Evolutionary conservation across 2,888 invertebrate species (phyloP).

Genomic region (Boloria euphrosyne): DNA sequence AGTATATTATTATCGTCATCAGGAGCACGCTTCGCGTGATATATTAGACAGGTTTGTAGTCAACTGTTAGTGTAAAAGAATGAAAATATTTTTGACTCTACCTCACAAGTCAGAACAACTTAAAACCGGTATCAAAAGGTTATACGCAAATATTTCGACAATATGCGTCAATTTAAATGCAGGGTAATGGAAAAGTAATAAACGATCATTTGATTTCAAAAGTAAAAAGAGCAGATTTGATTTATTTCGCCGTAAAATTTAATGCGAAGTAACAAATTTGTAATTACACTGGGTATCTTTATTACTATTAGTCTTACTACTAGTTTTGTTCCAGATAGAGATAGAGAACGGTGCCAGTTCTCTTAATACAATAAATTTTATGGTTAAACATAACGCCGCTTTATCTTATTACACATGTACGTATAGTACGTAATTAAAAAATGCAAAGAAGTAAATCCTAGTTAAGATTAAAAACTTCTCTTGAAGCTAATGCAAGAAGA

Average conservation of each 20-base stretch:
- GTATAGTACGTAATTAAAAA: neutral
- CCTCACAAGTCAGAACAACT: conserved; percentile 54
- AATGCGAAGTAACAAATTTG: conserved; percentile 1
- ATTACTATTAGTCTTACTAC: conserved; percentile 4
- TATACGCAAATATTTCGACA: conserved; percentile 53
- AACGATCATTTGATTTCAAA: conserved; percentile 13
- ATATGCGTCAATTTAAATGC: conserved; percentile 36
- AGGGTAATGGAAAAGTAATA: conserved; percentile 26
- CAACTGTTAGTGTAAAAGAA: conserved; percentile 45
- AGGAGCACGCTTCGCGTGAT: conserved; percentile 35
- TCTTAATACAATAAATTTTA: neutral
- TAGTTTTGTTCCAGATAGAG: neutral
- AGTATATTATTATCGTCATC: conserved; percentile 49
- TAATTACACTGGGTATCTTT: conserved; percentile 4
- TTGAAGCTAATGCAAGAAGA: conserved; percentile 36
- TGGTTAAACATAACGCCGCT: neutral
- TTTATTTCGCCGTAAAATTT: conserved; percentile 14
- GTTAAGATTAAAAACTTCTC: conserved; percentile 10
- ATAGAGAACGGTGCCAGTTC: neutral
- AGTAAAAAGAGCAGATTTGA: conserved; percentile 10
- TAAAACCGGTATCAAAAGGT: conserved; percentile 74
- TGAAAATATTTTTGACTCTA: conserved; percentile 61
- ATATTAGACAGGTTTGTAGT: conserved; percentile 64
- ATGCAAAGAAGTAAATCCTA: neutral
- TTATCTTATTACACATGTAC: neutral